Conservation (phyloP, 2,113 vertebrate genomes). For the Lophius piscatorius region DNA sequence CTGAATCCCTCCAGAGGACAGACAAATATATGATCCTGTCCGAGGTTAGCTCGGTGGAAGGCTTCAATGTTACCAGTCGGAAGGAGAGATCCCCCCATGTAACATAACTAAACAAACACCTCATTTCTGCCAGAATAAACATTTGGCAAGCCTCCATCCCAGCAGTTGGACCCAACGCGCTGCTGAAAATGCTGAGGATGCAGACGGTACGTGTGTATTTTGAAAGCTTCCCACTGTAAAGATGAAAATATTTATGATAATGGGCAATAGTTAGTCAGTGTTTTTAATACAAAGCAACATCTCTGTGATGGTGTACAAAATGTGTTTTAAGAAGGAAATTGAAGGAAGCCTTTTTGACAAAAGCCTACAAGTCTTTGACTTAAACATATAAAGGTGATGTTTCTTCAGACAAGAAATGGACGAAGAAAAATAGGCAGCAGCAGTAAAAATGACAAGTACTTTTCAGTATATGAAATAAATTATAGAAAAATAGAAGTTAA, state of each 20-base stretch:
- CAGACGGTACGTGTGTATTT: not conserved
- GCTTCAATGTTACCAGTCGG: not conserved
- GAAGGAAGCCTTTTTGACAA: no score
- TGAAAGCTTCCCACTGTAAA: not conserved
- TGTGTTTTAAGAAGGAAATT: no score
- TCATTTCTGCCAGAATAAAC: conserved; percentile 53
- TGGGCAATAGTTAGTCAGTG: not conserved
- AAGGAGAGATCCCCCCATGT: conserved; percentile 16
- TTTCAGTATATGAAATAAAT: no score
- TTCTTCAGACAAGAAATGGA: no score
- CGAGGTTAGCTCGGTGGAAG: conserved; percentile 11
- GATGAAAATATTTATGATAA: no score
- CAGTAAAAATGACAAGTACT: no score
- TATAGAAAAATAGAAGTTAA: no score
- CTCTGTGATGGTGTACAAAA: no score
- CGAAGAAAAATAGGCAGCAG: no score
- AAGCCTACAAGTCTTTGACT: no score
- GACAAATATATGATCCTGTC: conserved; percentile 22
- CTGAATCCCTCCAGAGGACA: conserved; percentile 18
- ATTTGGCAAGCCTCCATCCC: conserved; percentile 3
- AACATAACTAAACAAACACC: conserved; percentile 36
- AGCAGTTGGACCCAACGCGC: not conserved
- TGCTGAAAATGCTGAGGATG: conserved; percentile 1
- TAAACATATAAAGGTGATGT: no score
- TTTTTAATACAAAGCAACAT: no score